Evolutionary conservation across 2,797 vertebrate species (phyloP).

Genomic region (Microhierax caerulescens): DNA sequence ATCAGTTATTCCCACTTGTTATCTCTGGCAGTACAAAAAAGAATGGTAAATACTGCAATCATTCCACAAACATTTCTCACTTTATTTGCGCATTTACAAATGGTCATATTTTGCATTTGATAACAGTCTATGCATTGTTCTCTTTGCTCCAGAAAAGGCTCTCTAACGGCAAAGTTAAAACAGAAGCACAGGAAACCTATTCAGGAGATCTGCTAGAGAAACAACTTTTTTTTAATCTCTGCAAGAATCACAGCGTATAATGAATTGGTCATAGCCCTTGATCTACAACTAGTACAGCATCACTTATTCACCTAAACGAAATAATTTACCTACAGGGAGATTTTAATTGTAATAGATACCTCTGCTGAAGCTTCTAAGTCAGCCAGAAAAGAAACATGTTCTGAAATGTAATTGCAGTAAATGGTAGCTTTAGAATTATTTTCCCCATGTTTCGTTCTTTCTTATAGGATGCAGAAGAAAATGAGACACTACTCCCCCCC

Average conservation of each 20-base stretch:
- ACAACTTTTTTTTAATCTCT: not conserved
- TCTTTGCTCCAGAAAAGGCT: not conserved
- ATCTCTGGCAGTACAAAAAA: slow-evolving; percentile 54
- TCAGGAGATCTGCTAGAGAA: not conserved
- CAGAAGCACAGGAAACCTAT: slow-evolving; percentile 27
- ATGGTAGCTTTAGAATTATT: not conserved
- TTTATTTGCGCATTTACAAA: slow-evolving; percentile 39
- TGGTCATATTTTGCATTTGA: slow-evolving; percentile 29
- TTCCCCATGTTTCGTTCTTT: not conserved
- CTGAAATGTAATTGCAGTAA: not conserved
- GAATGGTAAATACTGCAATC: not conserved
- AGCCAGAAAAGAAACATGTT: not conserved
- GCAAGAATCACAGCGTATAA: not conserved
- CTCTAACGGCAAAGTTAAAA: not conserved
- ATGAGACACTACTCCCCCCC: fast-evolving
- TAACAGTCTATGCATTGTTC: slow-evolving; percentile 42
- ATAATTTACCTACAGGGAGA: not conserved
- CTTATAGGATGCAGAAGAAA: not conserved
- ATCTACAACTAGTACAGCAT: not conserved
- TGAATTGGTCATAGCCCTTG: not conserved
- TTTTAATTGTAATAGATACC: not conserved
- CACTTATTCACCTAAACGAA: not conserved
- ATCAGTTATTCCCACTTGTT: slow-evolving; percentile 34
- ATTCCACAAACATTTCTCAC: slow-evolving; percentile 43
- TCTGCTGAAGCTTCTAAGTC: not conserved